A percentile compares a stretch with the other conserved stretches of the same genome.
Conservation (phyloP, 2,113 vertebrate genomes). For the Synchiropus splendidus region DNA sequence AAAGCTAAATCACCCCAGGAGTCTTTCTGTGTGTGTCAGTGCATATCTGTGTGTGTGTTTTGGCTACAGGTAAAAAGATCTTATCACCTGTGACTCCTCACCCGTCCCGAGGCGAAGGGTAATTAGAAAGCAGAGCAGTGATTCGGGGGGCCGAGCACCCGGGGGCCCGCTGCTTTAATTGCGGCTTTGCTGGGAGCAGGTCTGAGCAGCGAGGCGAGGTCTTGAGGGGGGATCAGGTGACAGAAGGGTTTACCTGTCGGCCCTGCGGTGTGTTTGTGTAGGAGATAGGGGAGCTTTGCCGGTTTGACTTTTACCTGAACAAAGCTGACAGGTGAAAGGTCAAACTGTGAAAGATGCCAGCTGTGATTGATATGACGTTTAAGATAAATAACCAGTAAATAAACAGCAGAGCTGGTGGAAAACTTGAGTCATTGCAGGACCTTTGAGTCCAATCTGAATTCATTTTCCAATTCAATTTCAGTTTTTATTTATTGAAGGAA, state of each 20-base stretch:
- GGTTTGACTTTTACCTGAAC: slow-evolving; percentile 28
- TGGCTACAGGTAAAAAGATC: slow-evolving; percentile 78
- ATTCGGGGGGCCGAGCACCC: slow-evolving; percentile 68
- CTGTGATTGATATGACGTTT: slow-evolving; percentile 59
- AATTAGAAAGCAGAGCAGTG: slow-evolving; percentile 85
- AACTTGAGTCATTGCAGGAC: too few species aligned
- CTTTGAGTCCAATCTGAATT: too few species aligned
- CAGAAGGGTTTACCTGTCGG: slow-evolving; percentile 58
- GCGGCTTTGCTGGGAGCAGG: slow-evolving; percentile 77
- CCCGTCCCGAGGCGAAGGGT: slow-evolving; percentile 72
- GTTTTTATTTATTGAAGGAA: too few species aligned
- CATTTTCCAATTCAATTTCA: too few species aligned
- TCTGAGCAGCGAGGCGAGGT: slow-evolving; percentile 71
- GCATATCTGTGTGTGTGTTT: slow-evolving; percentile 46
- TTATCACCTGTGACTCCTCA: slow-evolving; percentile 80
- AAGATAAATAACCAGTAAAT: too few species aligned
- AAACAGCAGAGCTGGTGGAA: too few species aligned
- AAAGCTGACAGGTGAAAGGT: slow-evolving; percentile 46
- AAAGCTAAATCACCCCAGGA: slow-evolving; percentile 65
- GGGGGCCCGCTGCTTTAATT: slow-evolving; percentile 73
- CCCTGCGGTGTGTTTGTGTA: slow-evolving; percentile 31
- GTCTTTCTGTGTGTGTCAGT: slow-evolving; percentile 26
- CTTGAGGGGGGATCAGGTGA: slow-evolving; percentile 72
- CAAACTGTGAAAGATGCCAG: slow-evolving; percentile 22
- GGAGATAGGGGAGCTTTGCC: slow-evolving; percentile 8